Conservation (phyloP, 2,797 vertebrate species). For the Carcharodon carcharias region DNA sequence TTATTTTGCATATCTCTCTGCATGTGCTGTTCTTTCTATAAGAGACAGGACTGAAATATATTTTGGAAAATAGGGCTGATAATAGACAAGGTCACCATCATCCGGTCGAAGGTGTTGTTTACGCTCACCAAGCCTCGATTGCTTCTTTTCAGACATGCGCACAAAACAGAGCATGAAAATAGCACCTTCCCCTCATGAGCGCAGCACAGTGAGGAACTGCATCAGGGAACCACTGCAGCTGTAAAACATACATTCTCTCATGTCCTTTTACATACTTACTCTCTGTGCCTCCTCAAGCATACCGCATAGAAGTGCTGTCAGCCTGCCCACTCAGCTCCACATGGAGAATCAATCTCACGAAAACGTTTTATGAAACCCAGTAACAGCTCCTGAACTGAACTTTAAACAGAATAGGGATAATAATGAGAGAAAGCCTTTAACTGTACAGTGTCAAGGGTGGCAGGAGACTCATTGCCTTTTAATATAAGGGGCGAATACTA, state of each 20-base stretch:
- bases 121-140: background rate
- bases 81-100: background rate
- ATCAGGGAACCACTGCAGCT: background rate
- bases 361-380: background rate
- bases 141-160: background rate
- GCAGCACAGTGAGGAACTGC: background rate
- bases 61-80: background rate
- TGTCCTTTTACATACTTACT: background rate
- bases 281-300: background rate
- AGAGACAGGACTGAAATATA: background rate
- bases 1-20: background rate
- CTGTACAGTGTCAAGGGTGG: background rate
- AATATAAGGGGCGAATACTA: background rate
- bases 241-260: slow-evolving; percentile 9
- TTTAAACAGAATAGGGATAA: background rate
- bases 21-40: background rate
- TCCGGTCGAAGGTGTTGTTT: background rate
- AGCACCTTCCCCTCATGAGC: background rate
- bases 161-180: background rate
- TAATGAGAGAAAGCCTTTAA: background rate
- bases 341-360: background rate
- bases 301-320: background rate
- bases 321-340: background rate
- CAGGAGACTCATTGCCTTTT: background rate
- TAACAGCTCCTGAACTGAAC: background rate